These are phyloP conservation scores for Amphipyra berbera DNA, from an alignment of 2,888 invertebrate genomes.

Conservation along the genomic window DNA sequence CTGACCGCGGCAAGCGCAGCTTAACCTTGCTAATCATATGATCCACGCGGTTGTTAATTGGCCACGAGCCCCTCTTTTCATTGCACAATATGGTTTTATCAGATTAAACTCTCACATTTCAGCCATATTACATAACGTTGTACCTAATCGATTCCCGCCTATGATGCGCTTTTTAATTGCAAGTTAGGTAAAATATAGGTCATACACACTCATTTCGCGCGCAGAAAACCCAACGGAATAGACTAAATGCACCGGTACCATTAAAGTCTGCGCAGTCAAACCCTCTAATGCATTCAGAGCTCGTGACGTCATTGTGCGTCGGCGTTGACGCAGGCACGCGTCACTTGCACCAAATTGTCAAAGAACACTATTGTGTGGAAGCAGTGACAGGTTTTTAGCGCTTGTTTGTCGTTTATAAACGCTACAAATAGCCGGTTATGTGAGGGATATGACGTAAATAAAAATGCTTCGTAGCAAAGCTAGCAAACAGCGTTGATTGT, in stretches of 20 bases:
- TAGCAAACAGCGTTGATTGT: no score
- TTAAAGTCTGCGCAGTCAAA: conserved; percentile 31
- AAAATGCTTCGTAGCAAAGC: background rate
- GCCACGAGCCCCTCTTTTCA: no score
- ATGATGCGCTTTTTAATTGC: no score
- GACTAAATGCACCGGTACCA: conserved; percentile 35
- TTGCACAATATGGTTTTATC: no score
- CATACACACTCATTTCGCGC: conserved; percentile 13
- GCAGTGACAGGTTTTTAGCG: conserved; percentile 16
- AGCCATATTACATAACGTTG: no score
- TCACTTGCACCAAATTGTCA: conserved; percentile 19
- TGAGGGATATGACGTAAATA: no score
- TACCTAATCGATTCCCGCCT: no score
- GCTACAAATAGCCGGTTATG: background rate
- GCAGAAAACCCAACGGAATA: conserved; percentile 21
- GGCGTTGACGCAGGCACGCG: conserved; percentile 19
- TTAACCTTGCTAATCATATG: no score
- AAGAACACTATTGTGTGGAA: conserved; percentile 21
- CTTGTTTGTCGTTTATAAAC: background rate
- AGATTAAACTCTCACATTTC: no score
- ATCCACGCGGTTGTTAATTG: no score
- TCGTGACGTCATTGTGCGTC: conserved; percentile 40
- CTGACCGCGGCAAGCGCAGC: no score
- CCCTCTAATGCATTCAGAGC: conserved; percentile 40
- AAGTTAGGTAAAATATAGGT: background rate